A percentile compares a stretch with the other conserved stretches of the same genome.
These are phyloP conservation scores for Saiga tatarica DNA, from an alignment of 2,113 vertebrate genomes.

Conservation along the genomic window DNA sequence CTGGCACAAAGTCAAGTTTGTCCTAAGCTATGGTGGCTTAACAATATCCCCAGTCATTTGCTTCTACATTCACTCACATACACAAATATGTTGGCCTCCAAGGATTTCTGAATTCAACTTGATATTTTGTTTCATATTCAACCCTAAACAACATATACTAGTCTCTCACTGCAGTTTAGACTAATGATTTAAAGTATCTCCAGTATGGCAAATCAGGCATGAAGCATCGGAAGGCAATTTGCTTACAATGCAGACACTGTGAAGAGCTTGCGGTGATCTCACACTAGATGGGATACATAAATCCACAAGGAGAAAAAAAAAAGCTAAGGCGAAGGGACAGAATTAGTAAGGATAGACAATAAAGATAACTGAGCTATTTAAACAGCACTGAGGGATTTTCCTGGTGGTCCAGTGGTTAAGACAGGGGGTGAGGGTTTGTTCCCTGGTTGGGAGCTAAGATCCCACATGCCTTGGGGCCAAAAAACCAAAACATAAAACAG, in stretches of 20 bases:
- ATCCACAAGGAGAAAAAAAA: background rate
- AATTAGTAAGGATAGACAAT: background rate
- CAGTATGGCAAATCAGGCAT: background rate
- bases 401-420: background rate
- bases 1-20: background rate
- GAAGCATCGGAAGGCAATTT: conserved; percentile 19
- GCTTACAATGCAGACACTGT: background rate
- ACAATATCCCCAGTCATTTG: conserved; percentile 54
- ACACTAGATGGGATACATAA: background rate
- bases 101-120: conserved; percentile 10
- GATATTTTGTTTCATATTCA: conserved; percentile 43
- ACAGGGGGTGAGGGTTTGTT: background rate
- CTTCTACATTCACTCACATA: background rate
- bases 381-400: background rate
- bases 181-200: conserved; percentile 38
- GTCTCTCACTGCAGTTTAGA: background rate
- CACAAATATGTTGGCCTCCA: background rate
- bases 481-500: background rate
- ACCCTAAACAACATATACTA: background rate
- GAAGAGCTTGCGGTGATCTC: background rate
- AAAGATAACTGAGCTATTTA: background rate
- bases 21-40: background rate
- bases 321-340: background rate
- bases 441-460: background rate
- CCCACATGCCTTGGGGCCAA: background rate